Evolutionary conservation across 2,113 vertebrate species (phyloP).

Genomic region (Ictalurus furcatus): DNA sequence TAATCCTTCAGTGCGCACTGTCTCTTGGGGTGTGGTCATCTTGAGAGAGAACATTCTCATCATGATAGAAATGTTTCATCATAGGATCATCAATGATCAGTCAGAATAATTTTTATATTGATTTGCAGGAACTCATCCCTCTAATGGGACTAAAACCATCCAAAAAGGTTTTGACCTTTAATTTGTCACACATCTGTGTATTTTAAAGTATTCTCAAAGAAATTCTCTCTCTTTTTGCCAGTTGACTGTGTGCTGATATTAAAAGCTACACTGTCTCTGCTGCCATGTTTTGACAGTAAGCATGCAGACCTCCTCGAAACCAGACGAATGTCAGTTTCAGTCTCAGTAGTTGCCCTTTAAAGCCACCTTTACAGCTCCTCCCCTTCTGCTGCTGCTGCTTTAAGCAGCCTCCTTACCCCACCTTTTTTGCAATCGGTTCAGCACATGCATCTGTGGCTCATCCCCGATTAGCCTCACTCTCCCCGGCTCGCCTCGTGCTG

Average conservation of each 20-base stretch:
- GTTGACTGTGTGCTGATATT: background rate
- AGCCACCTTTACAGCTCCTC: constrained; percentile 36
- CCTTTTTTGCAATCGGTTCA: constrained; percentile 41
- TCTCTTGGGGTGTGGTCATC: background rate
- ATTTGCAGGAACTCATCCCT: background rate
- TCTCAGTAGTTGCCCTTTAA: constrained; percentile 52
- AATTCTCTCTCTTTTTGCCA: background rate
- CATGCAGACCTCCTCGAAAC: constrained; percentile 55
- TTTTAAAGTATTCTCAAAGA: background rate
- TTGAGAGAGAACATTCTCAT: background rate
- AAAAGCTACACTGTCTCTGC: background rate
- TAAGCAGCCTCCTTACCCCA: constrained; percentile 26
- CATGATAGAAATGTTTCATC: background rate
- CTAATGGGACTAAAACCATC: background rate
- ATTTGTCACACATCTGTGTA: background rate
- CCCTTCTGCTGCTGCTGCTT: constrained; percentile 23
- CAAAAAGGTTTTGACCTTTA: background rate
- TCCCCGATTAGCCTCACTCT: constrained; percentile 43
- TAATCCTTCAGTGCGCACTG: background rate
- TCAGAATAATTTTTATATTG: background rate
- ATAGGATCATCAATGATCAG: background rate
- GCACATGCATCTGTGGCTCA: constrained; percentile 34
- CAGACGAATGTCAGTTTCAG: constrained; percentile 71
- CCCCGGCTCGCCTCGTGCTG: constrained; percentile 19
- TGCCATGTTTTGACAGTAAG: constrained; percentile 55